These are phyloP conservation scores for Meliscaeva auricollis DNA, from an alignment of 2,888 invertebrate species.

Conservation along the genomic window DNA sequence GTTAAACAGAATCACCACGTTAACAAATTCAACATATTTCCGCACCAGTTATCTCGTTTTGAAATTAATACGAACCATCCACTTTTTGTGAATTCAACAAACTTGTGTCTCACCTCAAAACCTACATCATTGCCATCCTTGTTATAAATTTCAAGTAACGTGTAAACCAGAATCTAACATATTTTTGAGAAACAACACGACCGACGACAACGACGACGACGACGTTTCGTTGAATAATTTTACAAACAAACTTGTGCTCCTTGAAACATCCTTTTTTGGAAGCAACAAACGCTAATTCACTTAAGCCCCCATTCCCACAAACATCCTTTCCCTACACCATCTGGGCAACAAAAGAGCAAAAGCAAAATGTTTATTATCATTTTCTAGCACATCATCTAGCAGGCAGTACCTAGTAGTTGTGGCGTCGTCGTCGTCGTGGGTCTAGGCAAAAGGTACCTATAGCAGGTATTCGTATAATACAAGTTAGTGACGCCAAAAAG, in stretches of 20 bases:
- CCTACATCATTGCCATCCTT: conserved; percentile 28
- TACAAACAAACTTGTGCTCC: conserved; percentile 43
- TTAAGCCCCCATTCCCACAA: background rate
- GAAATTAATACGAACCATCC: background rate
- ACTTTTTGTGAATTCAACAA: background rate
- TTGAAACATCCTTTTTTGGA: conserved; percentile 2
- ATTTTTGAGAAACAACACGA: conserved; percentile 52
- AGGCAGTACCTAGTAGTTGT: background rate
- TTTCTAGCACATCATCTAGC: conserved; percentile 43
- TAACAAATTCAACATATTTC: background rate
- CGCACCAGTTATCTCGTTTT: background rate
- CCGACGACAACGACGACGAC: background rate
- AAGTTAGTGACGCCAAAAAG: conserved; percentile 62
- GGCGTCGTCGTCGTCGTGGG: too few relatives aligned
- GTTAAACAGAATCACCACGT: too few relatives aligned
- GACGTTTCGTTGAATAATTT: conserved; percentile 70
- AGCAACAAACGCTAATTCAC: conserved; percentile 33
- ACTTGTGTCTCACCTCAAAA: conserved; percentile 23
- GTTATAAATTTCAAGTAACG: conserved; percentile 64
- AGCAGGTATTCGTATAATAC: too few relatives aligned
- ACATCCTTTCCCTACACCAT: background rate
- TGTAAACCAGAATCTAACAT: conserved; percentile 67
- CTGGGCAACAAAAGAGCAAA: conserved; percentile 27
- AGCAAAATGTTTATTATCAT: conserved; percentile 63
- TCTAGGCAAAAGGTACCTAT: background rate